These are phyloP conservation scores for Cenopis cana DNA, from an alignment of 2,888 invertebrate genomes.

Conservation along the genomic window DNA sequence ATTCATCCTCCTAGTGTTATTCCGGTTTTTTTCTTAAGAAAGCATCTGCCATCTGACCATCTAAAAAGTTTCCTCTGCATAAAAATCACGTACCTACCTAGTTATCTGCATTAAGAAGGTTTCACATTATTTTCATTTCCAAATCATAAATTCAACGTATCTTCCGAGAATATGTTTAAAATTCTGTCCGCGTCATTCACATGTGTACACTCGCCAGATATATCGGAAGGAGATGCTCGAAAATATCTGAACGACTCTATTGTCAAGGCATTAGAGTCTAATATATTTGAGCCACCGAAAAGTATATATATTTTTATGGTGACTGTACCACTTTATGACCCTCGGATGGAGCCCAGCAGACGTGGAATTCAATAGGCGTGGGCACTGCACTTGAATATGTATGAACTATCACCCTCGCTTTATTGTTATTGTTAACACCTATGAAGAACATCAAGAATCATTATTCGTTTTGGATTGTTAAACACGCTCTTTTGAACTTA, in stretches of 20 bases:
- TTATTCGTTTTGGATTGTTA: background rate
- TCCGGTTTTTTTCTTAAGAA: too few species aligned
- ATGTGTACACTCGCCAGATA: background rate
- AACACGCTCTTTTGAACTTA: background rate
- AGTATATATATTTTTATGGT: too few species aligned
- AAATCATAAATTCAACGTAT: slow-evolving; percentile 34
- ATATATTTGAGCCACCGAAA: too few species aligned
- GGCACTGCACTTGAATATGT: slow-evolving; percentile 32
- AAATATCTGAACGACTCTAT: too few species aligned
- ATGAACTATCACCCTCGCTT: slow-evolving; percentile 33
- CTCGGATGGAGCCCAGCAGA: slow-evolving; percentile 18
- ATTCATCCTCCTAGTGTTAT: too few species aligned
- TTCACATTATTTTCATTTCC: slow-evolving; percentile 17
- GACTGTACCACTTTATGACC: slow-evolving; percentile 34
- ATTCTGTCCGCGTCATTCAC: slow-evolving; percentile 41
- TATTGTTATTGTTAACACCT: slow-evolving; percentile 38
- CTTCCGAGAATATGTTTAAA: slow-evolving; percentile 39
- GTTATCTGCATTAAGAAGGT: background rate
- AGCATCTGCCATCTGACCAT: too few species aligned
- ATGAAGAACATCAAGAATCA: slow-evolving; percentile 17
- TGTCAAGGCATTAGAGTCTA: too few species aligned
- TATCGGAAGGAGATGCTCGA: too few species aligned
- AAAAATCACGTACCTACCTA: background rate
- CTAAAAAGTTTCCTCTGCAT: background rate
- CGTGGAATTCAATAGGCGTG: slow-evolving; percentile 31